Conservation (phyloP, 2,797 vertebrate genomes). For the Sarcophilus harrisii region DNA sequence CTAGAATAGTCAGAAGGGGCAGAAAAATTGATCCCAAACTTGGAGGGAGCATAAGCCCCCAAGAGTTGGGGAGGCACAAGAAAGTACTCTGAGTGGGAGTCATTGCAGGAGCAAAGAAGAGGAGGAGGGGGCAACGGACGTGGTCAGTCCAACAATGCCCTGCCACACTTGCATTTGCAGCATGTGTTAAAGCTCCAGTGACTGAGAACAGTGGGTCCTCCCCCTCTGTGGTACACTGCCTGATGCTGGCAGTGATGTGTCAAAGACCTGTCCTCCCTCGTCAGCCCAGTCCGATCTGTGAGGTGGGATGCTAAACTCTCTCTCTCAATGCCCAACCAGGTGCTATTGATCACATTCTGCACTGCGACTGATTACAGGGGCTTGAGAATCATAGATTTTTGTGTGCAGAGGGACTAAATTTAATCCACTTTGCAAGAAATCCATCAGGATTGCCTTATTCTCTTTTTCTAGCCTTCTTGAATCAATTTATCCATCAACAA, state of each 20-base stretch:
- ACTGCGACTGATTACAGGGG: background rate
- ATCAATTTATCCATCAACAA: background rate
- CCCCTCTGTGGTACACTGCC: background rate
- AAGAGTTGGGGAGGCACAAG: background rate
- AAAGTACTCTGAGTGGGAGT: background rate
- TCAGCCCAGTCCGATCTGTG: background rate
- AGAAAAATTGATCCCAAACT: background rate
- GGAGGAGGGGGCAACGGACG: background rate
- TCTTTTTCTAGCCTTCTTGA: background rate
- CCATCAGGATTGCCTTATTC: background rate
- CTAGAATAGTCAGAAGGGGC: background rate
- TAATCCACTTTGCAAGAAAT: slow-evolving; percentile 5
- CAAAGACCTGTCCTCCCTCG: background rate
- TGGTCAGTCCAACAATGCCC: background rate
- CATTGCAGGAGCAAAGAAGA: background rate
- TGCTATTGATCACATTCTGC: background rate
- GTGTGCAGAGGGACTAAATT: background rate
- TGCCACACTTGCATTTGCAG: background rate
- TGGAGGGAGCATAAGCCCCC: background rate
- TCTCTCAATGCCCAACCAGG: background rate
- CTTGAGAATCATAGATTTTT: background rate
- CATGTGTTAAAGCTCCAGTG: background rate
- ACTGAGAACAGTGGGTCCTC: background rate
- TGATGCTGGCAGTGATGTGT: background rate
- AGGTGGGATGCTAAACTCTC: background rate